Base-by-base conservation (phyloP, 2,797 vertebrate species). In the Hoplostethus mediterraneus region DNA sequence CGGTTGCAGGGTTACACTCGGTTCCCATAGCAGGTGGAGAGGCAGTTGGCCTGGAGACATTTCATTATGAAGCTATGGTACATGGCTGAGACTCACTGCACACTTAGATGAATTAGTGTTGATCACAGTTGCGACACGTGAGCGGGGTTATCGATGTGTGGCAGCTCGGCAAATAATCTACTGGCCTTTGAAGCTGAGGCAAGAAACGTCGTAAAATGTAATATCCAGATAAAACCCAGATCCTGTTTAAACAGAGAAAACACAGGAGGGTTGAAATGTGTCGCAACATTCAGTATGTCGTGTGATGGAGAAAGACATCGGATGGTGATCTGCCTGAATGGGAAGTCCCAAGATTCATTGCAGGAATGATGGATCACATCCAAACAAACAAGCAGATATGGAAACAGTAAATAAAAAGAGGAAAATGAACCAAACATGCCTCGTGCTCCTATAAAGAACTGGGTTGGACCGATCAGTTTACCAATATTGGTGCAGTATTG, bases 81-180 rank as follows among this genome's bases (percentile, higher is more conserved):
- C 74, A 66, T 1, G 55, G 63, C 74, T 9, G 64, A 77, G 74
- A 65, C 69, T 71, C 42, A 25, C 67, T 21, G 0, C 77, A 58
- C 56, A 36, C 65, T 77, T 69, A 79, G 75, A 72, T 71, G 48
- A 71, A 42, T 74, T 79, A 75, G 61, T 71, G 78, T 73, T 14
- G 10, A 56, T 79, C 65, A 44, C 52, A 5, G 40, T 14, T 2
- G 36, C 11, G n/a, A n/a, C 56, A 12, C 25, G 58, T 57, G 56
- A 0, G 16, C 0, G 14, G 8, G 73, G 80, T 77, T 69, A 64
- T 81, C 53, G 6, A 61, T 1, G 42, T 6, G 69, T 17, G 53
- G 13, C 10, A 11, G 13, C 16, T 33, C 74, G 79, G 63, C 80
- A 71, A 66, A 80, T 83, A 56, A 87, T 88, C 75, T 75, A 63